These are phyloP conservation scores for Tanypteryx hageni DNA, from an alignment of 2,888 invertebrate genomes.

Conservation along the genomic window DNA sequence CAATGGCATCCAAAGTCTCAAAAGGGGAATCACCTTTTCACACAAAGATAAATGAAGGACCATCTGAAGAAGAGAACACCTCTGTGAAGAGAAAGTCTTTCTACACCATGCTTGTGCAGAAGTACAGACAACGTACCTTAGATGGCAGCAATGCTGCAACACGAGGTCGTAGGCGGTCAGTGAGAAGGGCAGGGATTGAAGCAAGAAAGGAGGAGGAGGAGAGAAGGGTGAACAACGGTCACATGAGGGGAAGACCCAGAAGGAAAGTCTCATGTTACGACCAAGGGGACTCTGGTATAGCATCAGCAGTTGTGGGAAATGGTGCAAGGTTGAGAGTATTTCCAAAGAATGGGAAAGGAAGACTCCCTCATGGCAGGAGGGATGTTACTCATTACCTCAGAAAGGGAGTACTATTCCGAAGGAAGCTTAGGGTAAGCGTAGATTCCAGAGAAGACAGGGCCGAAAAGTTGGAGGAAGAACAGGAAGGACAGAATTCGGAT, in stretches of 20 bases:
- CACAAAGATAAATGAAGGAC: background rate
- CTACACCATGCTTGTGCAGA: constrained; percentile 50
- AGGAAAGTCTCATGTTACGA: background rate
- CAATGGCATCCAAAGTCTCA: background rate
- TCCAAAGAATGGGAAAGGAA: constrained; percentile 71
- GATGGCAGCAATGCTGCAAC: background rate
- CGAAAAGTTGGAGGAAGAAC: constrained; percentile 72
- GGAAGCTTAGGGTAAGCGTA: constrained; percentile 7
- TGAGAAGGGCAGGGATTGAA: constrained; percentile 36
- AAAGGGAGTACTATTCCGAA: background rate
- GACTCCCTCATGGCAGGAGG: constrained; percentile 44
- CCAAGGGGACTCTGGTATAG: background rate
- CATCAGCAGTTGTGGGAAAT: constrained; percentile 66
- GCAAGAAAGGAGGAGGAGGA: constrained; percentile 32
- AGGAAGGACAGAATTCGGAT: constrained; percentile 70
- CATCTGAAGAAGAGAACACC: background rate
- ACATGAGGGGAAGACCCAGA: constrained; percentile 30
- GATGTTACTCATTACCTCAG: constrained; percentile 40
- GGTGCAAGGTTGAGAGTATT: constrained; percentile 69
- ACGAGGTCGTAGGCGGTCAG: background rate
- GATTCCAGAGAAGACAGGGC: background rate
- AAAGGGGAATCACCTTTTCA: background rate
- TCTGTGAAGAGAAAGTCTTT: background rate
- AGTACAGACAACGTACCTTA: constrained; percentile 39
- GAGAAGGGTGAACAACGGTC: constrained; percentile 26